A percentile compares a stretch with the other conserved stretches of the same genome.
Evolutionary conservation across 2,888 invertebrate species (phyloP).

Genomic region (Marasmarcha lunaedactyla): DNA sequence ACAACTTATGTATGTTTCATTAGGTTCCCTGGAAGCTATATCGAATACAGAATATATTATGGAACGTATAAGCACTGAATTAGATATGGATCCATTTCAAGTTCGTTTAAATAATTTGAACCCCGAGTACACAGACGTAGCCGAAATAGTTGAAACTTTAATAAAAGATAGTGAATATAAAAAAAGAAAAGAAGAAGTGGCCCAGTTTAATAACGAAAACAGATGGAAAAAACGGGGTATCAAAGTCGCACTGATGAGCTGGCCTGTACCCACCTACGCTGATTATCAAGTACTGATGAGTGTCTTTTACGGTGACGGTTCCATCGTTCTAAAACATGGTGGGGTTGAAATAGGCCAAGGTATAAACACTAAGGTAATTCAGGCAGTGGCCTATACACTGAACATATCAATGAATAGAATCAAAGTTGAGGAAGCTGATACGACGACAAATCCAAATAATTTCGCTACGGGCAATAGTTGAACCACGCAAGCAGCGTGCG

Average conservation of each 20-base stretch:
- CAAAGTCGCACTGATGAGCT: constrained; percentile 72
- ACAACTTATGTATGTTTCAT: constrained; percentile 5
- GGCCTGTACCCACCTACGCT: constrained; percentile 35
- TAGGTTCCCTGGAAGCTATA: constrained; percentile 64
- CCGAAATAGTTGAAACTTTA: constrained; percentile 60
- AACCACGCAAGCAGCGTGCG: constrained; percentile 72
- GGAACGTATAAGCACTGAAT: constrained; percentile 69
- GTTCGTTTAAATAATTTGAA: constrained; percentile 66
- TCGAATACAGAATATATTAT: constrained; percentile 71
- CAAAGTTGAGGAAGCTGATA: constrained; percentile 73
- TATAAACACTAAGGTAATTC: constrained; percentile 75
- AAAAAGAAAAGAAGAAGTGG: constrained; percentile 48
- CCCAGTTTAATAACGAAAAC: constrained; percentile 71
- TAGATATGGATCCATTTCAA: constrained; percentile 65
- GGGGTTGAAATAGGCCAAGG: constrained; percentile 81
- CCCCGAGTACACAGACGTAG: constrained; percentile 24
- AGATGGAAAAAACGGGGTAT: constrained; percentile 80
- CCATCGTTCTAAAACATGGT: constrained; percentile 73
- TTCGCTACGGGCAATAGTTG: constrained; percentile 75
- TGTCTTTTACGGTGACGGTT: constrained; percentile 73
- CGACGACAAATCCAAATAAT: constrained; percentile 72
- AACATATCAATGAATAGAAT: constrained; percentile 74
- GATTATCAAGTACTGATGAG: constrained; percentile 59
- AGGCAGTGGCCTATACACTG: constrained; percentile 74
- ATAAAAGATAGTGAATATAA: constrained; percentile 60